Base-by-base conservation (phyloP, 2,113 vertebrate species). In the Lamprologus ornatipinnis region DNA sequence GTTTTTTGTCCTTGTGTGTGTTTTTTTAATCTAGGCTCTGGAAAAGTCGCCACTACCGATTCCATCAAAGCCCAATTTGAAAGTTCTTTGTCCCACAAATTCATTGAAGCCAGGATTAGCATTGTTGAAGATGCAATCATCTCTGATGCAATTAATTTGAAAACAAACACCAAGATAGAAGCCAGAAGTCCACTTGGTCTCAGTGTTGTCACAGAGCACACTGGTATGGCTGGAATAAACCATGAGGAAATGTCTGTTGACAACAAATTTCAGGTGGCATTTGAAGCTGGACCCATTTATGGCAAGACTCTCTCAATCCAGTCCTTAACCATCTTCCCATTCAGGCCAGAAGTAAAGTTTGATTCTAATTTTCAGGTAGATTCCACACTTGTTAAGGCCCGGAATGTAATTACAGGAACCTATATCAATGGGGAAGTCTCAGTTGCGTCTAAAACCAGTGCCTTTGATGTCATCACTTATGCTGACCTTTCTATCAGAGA, bases 331-430 rank as follows among this genome's bases (percentile, higher is more conserved):
- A 89, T 96, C 65, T 90, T 96, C 73, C 91, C 95, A 83, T 95
- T 95, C 83, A 97, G 73, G n/a, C 85, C 60, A 6, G 89, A 96
- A 51, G 90, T 94, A 51, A 97, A 84, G 45, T 95, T 97, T 53
- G 95, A 97, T 81, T 98, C 98, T 87, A 85, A 79, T 81, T 73
- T 98, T 81, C 95, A 94, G 23, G 65, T 98, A 81, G 97, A 98
- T 81, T 98, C 97, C 73, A 96, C 96, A 58, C 93, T 96, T 58
- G 31, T 98, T 57, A 94, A 96, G 40, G 97, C 93, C 68, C 92
- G 95, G 75, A 99, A 98, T 90, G 96, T 91, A 85, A 90, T 99
- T 31, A 91, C 70, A 57, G 97, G 93, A 79, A 95, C 55, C 7
- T 94, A 96, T 40, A 87, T 63, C 51, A 95, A 97, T 79, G 97